Evolutionary conservation across 2,888 invertebrate species (phyloP), one percentile per base, ranked within the genome.

Genomic region (Volucella bombylans): DNA sequence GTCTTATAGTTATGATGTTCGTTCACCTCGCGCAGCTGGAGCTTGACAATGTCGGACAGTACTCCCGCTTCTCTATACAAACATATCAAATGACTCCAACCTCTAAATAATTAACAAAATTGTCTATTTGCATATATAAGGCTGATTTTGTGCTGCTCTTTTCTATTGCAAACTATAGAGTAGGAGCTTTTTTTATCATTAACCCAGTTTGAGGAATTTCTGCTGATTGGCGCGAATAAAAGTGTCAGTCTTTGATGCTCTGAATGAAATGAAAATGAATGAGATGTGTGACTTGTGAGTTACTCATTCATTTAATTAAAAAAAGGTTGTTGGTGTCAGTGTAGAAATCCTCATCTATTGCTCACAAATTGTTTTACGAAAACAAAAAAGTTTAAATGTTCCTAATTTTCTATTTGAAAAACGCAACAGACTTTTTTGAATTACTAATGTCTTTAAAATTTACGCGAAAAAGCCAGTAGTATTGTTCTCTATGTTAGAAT

Each of bases 71-170:
- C 31, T 31, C 31, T 31, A 6, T 31, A 31, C 31, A 31, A 31
- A 31, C 6, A 31, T 52, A 52, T 38, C 52, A 76, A 76, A 76
- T 69, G 79, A 4, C 43, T 69, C 50, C 52, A 79, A 76, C 81
- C 76, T 81, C 77, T 72, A 81, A 85, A 81, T 72, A 81, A 81
- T 81, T 77, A 72, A 72, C 71, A 76, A 76, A 80, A 85, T 80
- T 80, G 74, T 45, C 55, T 76, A 54, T 80, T 83, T 83, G 80
- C 65, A 71, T 67, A 71, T 67, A 61, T 52, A 39, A 50, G 55
- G 57, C 10, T 76, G 57, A 23, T 50, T 57, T 18, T 61, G 49
- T 47, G 61, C 41, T 62, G 61, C 23, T 52, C 12, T 31, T 67
- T 45, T 38, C 31, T 69, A 49, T 15, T 54, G 61, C 31, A 31